Percentiles rank a stretch among this genome's conserved stretches.
Evolutionary conservation across 2,888 invertebrate species (phyloP).

Genomic region (Subacronicta megacephala): DNA sequence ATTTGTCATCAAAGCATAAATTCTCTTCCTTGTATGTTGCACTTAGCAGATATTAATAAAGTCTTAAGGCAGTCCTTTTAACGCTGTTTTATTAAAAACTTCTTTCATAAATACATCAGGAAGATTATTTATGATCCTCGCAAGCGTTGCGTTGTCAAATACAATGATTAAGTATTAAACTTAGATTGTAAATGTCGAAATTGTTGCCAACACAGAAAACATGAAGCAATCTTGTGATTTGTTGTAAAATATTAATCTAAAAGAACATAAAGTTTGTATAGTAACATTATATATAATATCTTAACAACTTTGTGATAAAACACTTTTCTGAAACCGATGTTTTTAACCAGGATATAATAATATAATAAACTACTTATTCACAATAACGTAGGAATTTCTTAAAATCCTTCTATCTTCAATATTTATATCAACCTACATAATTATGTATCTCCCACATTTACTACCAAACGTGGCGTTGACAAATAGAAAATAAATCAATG

Average conservation of each 20-base stretch:
- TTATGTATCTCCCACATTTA: too few relatives aligned
- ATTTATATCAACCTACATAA: too few relatives aligned
- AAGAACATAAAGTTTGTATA: too few relatives aligned
- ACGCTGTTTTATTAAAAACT: conserved; percentile 51
- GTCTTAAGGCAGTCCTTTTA: conserved; percentile 21
- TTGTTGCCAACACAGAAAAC: conserved; percentile 38
- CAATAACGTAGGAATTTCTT: too few relatives aligned
- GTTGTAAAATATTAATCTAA: conserved; percentile 13
- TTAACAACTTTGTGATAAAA: too few relatives aligned
- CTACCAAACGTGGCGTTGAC: too few relatives aligned
- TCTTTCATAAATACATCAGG: conserved; percentile 71
- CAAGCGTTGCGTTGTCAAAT: conserved; percentile 52
- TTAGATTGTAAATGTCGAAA: conserved; percentile 44
- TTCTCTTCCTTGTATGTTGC: not conserved
- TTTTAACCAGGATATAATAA: too few relatives aligned
- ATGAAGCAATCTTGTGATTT: conserved; percentile 29
- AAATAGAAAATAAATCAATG: too few relatives aligned
- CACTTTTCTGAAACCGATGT: not conserved
- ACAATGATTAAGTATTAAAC: conserved; percentile 68
- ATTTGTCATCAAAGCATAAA: conserved; percentile 5
- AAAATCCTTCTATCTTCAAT: too few relatives aligned
- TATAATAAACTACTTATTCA: too few relatives aligned
- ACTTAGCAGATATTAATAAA: conserved; percentile 38
- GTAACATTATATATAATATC: too few relatives aligned
- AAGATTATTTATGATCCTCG: conserved; percentile 68